Base-by-base conservation (phyloP, 1,140 invertebrate species). In the Meloidogyne hapla region DNA sequence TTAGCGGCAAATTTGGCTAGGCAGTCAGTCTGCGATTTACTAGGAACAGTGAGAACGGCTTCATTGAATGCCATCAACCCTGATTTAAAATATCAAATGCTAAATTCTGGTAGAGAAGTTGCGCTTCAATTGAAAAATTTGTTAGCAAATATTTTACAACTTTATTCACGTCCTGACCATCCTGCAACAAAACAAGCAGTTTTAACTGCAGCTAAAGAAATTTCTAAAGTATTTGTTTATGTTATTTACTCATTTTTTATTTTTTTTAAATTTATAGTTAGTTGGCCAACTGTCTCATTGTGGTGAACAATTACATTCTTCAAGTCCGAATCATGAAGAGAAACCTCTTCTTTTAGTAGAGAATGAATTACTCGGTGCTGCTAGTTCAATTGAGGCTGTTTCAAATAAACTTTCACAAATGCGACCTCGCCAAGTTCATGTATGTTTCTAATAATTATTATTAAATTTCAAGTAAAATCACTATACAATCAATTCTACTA, bases 321-420 rank as follows among this genome's bases (percentile, higher is more conserved):
- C 76, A 21, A 61, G n/a, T 79, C 79, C 42, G 4, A 62, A 12
- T 83, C 42, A 15, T 26, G 74, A n/a, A 56, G 40, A 74, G 33
- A 68, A 83, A 12, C 66, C 80, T 12, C 33, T 56, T 26, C 64
- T 67, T 5, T 96, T 98, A 80, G 96, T 96, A 1, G 96, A 99
- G 88, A 97, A 95, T 88, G 96, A 99, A 88, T 88, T 99, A n/a
- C 89, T 98, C 1, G 94, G 94, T 18, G 96, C 96, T 12, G 96
- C 96, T 0, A 94, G 93, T 40, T 96, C 95, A 25, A 98, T 99
- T 74, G 96, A 99, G 89, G 95, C 95, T 0, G 96, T 96, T 45
- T 95, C 96, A 1, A 94, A 94, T 84, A 98, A 98, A 87, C 89
- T 99, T 69, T 93, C 94, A 0, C 92, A 92, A 84, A 88, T 99